Evolutionary conservation across 2,888 invertebrate genomes (phyloP), one percentile per base, ranked within the genome.

Genomic region (Campopleginae sp.): DNA sequence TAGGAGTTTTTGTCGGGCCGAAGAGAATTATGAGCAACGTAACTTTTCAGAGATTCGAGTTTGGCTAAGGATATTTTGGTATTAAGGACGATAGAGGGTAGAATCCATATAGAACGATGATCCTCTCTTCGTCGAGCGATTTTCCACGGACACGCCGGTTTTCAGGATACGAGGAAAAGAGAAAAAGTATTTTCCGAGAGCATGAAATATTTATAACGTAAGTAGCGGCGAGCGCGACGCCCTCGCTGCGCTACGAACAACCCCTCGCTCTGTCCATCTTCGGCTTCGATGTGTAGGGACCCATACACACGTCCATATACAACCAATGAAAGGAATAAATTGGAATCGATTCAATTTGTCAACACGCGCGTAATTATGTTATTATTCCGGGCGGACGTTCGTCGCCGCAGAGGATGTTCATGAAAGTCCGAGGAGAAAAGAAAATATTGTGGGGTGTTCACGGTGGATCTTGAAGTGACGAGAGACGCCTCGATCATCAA

Each of bases 321-420:
- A 68, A 80, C 65, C 86, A 84, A 86, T 93, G 92, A 93, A 93
- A 93, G 92, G 93, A 93, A 93, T 93, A 93, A 89, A 92, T 92
- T 91, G 90, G 90, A 89, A 92, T 91, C 91, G 91, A 93, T 93
- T 93, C 93, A 93, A 93, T 93, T 93, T 93, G 93, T 93, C 93
- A 92, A 93, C 91, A 90, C 87, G 90, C 88, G 88, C 90, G 91
- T 93, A 93, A 93, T 93, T 93, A 93, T 90, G 90, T 91, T 93
- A 92, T 93, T 92, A 93, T 93, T 87, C 91, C 87, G 86, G 81
- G 87, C 84, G 85, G 86, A 85, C 82, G 80, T 86, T 86, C 71
- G 86, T 19, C 5, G 58, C 58, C 7, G 38, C n/a, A 27, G 58
- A 71, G 68, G 70, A 80, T 66, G 72, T 72, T 68, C 23, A 70